phyloP scores from a whole-genome alignment of 2,888 invertebrate genomes.

The Psylliodes chrysocephalus region DNA sequence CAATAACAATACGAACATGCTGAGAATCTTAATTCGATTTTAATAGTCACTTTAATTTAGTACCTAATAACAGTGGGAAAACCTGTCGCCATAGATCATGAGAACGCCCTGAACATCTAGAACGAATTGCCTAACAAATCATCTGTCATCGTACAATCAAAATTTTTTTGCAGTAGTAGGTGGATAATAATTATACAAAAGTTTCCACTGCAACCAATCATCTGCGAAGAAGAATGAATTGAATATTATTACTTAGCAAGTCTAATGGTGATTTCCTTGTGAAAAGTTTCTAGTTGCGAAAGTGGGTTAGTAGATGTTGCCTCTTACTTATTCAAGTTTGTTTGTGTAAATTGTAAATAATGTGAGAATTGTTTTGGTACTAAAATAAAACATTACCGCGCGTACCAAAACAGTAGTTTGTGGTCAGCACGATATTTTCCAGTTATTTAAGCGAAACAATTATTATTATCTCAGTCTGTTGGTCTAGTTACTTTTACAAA shows the following conservation, averaged over 20 bases:
- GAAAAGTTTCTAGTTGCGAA: slow-evolving; percentile 1
- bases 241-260: not conserved
- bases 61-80: not conserved
- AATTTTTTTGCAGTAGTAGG: not conserved
- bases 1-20: too few relatives aligned
- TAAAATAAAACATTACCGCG: not conserved
- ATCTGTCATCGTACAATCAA: not conserved
- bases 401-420: not conserved
- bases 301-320: slow-evolving; percentile 3
- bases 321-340: not conserved
- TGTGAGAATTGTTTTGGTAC: not conserved
- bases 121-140: not conserved
- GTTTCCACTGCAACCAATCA: not conserved
- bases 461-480: too few relatives aligned
- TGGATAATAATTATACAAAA: not conserved
- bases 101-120: not conserved
- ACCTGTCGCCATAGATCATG: not conserved
- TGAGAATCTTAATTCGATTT: not conserved
- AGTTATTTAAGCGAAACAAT: too few relatives aligned
- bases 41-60: too few relatives aligned
- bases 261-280: slow-evolving; percentile 6
- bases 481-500: too few relatives aligned
- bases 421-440: too few relatives aligned
- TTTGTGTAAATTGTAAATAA: not conserved
- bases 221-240: not conserved